A percentile compares a stretch with the other conserved stretches of the same genome.
These are phyloP conservation scores for Diachasmimorpha longicaudata DNA, from an alignment of 1,140 invertebrate species.

Conservation along the genomic window DNA sequence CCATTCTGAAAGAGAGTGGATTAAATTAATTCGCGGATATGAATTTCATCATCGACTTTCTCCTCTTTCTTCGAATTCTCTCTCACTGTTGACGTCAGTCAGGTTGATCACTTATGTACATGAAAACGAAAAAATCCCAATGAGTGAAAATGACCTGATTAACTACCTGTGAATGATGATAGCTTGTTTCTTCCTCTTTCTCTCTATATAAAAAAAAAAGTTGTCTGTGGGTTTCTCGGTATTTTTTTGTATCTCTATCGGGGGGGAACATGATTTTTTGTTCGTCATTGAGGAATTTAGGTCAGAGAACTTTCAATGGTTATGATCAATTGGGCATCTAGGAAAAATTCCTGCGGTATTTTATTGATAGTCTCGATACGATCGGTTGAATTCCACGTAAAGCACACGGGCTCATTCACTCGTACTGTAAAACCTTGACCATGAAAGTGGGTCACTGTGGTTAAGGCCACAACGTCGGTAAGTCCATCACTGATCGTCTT, in stretches of 20 bases:
- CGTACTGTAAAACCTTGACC: conserved; percentile 48
- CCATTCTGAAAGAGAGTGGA: conserved; percentile 41
- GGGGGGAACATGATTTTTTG: too few species aligned
- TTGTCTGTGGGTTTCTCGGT: too few species aligned
- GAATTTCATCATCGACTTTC: conserved; percentile 18
- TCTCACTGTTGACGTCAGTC: neutral
- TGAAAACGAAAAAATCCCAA: neutral
- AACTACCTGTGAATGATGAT: neutral
- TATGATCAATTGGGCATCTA: too few species aligned
- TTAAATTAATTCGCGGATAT: neutral
- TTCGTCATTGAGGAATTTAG: neutral
- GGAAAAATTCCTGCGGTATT: neutral
- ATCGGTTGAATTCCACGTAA: neutral
- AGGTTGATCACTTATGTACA: neutral
- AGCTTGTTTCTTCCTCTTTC: neutral
- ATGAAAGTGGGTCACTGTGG: conserved; percentile 53
- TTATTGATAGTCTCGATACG: neutral
- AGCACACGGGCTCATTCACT: neutral
- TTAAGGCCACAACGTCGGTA: conserved; percentile 45
- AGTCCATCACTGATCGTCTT: conserved; percentile 40
- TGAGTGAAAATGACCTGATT: conserved; percentile 23
- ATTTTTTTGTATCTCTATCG: too few species aligned
- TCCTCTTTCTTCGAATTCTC: conserved; percentile 16
- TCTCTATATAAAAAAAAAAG: neutral
- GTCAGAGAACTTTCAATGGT: neutral